Evolutionary conservation across 2,888 invertebrate genomes (phyloP), one percentile per base, ranked within the genome.

Genomic region (Prostheceraeus crozeri): DNA sequence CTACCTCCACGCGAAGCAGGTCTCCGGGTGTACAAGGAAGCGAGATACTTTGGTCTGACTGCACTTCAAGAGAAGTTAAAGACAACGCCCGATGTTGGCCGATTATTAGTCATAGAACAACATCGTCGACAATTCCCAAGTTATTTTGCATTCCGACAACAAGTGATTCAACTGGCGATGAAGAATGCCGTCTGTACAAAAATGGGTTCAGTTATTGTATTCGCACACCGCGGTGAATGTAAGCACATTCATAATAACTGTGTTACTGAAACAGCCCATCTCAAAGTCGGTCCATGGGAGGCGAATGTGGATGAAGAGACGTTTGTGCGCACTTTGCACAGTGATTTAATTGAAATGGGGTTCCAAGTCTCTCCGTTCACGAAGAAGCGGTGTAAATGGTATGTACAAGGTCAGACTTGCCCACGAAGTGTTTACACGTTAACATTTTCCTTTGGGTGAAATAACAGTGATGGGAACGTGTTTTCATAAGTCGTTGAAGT

Each of bases 361-460:
- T 72, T 69, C 60, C 65, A 65, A 25, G 61, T 73, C 10, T 67
- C 66, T 58, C 68, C 69, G 1, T 71, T 70, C 60, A 72, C 72
- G 19, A 62, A 66, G 28, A 70, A 69, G 61, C 65, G 67, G 33
- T 70, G 70, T 60, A 72, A 72, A 60, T 67, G 69, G 62, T 72
- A 72, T 59, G 72, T 72, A 57, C 70, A 70, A 61, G 72, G 72
- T 25, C 71, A 72, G 57, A 71, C 69, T 27, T 73, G 73, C 63
- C 71, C 69, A 56, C 70, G 71, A 54, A 68, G 64, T 67, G 65
- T 71, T 6, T 73, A 67, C 61, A 67, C 67, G 52, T 40, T 71
- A 10, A 64, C 63, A 10, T 65, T 70, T 59, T 59, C 67, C 35
- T 69, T 70, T 64, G 45, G 23, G 10, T 62, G 27, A 59, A n/a